phyloP scores from a whole-genome alignment of 1,140 invertebrate species.

The Hylaeus volcanicus region DNA sequence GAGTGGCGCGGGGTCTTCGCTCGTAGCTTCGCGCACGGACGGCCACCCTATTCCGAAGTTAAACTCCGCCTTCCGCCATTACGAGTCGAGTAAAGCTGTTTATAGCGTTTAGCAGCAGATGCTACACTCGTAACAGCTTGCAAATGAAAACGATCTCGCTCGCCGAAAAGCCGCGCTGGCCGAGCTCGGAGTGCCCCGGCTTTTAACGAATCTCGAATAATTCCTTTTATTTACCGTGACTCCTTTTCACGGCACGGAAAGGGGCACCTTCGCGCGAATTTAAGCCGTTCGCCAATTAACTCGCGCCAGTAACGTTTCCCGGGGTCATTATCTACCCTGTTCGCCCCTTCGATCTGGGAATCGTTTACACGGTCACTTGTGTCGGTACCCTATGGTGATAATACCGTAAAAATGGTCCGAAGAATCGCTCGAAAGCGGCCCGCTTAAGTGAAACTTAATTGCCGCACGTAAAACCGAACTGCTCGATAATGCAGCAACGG shows the following conservation, averaged over 20 bases:
- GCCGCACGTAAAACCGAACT: neutral
- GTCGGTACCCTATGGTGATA: neutral
- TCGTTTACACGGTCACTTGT: constrained; percentile 11
- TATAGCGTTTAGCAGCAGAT: constrained; percentile 75
- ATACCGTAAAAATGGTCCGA: neutral
- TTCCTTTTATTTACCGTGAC: neutral
- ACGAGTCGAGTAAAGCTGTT: constrained; percentile 71
- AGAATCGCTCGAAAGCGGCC: neutral
- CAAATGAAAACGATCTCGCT: constrained; percentile 72
- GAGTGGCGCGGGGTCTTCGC: neutral
- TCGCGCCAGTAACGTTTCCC: neutral
- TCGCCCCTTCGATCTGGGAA: neutral
- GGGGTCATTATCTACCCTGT: neutral
- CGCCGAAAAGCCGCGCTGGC: neutral
- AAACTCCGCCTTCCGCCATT: constrained; percentile 66
- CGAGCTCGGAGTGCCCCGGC: neutral
- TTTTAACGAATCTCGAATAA: constrained; percentile 11
- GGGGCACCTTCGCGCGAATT: neutral
- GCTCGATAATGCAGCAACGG: neutral
- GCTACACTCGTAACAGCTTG: constrained; percentile 75
- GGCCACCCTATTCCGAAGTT: constrained; percentile 67
- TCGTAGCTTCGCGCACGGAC: constrained; percentile 22
- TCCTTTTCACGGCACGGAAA: neutral
- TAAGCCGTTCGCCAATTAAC: constrained; percentile 21
- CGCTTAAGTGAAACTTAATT: constrained; percentile 4